Percentiles rank a stretch among this genome's conserved stretches.
phyloP scores from a whole-genome alignment of 2,888 invertebrate species.

The Formica aserva region DNA sequence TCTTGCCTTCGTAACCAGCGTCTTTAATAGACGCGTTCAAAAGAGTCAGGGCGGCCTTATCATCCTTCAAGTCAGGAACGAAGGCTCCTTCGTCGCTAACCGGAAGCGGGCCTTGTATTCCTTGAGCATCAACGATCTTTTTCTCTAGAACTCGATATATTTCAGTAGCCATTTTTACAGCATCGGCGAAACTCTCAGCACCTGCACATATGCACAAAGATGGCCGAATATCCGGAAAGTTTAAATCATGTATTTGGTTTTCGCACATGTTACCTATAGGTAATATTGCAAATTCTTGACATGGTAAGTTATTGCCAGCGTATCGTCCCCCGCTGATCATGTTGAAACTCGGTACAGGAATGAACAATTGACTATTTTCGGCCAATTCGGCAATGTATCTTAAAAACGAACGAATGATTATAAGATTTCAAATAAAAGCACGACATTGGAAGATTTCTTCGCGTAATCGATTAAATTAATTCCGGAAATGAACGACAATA shows the following conservation, averaged over 20 bases:
- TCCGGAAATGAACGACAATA: background rate
- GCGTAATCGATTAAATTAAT: background rate
- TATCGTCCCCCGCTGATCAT: slow-evolving; percentile 81
- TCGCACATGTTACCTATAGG: slow-evolving; percentile 71
- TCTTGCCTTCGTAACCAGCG: slow-evolving; percentile 79
- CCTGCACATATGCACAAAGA: slow-evolving; percentile 68
- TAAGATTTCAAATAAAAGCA: background rate
- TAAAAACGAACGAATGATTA: background rate
- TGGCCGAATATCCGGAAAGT: background rate
- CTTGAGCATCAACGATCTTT: slow-evolving; percentile 76
- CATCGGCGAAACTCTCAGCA: slow-evolving; percentile 81
- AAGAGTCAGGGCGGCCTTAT: slow-evolving; percentile 76
- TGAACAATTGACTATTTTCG: slow-evolving; percentile 73
- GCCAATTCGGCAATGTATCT: slow-evolving; percentile 80
- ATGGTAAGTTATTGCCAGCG: slow-evolving; percentile 77
- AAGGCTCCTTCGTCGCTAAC: slow-evolving; percentile 79
- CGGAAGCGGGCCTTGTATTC: slow-evolving; percentile 75
- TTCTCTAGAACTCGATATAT: slow-evolving; percentile 77
- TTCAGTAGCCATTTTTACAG: slow-evolving; percentile 81
- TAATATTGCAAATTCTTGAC: slow-evolving; percentile 81
- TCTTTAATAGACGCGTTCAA: slow-evolving; percentile 79
- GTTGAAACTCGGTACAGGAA: slow-evolving; percentile 82
- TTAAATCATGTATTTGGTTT: background rate
- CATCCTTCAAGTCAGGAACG: slow-evolving; percentile 79
- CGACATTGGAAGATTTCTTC: background rate